Evolutionary conservation across 2,797 vertebrate species (phyloP).

Genomic region (Stomatorhinus walkeri): DNA sequence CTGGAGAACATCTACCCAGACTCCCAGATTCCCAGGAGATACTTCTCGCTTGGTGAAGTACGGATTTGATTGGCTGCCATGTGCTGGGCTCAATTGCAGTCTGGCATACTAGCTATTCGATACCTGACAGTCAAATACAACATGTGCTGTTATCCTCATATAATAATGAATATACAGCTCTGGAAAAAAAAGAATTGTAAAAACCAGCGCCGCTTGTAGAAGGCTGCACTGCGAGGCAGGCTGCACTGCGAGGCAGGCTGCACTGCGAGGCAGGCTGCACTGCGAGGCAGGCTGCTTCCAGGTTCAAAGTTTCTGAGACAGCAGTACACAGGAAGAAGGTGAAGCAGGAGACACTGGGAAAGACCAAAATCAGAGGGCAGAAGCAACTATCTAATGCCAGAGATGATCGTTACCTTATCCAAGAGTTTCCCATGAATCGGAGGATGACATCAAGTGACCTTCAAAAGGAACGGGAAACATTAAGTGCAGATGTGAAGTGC

Average conservation of each 20-base stretch:
- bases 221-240: neutral
- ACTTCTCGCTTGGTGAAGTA: conserved; percentile 98
- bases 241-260: neutral
- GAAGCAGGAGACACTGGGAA: neutral
- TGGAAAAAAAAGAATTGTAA: neutral
- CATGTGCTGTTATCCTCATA: neutral
- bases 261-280: no score
- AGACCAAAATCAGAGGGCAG: neutral
- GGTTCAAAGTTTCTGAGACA: neutral
- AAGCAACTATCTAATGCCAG: neutral
- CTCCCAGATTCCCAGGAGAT: conserved; percentile 94
- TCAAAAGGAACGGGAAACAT: neutral
- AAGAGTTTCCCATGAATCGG: neutral
- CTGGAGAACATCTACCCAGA: conserved; percentile 94
- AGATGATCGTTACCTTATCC: neutral
- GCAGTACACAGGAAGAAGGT: neutral
- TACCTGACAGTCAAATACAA: neutral
- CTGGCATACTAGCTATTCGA: conserved; percentile 31
- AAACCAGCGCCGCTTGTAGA: neutral
- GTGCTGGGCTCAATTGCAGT: neutral
- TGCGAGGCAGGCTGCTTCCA: neutral
- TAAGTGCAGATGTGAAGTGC: neutral
- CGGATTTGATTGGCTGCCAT: conserved; percentile 40
- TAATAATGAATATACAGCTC: neutral
- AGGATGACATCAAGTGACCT: neutral